A percentile compares a stretch with the other conserved stretches of the same genome.
phyloP scores from a whole-genome alignment of 2,888 invertebrate species.

The Calephelis perditalis region DNA sequence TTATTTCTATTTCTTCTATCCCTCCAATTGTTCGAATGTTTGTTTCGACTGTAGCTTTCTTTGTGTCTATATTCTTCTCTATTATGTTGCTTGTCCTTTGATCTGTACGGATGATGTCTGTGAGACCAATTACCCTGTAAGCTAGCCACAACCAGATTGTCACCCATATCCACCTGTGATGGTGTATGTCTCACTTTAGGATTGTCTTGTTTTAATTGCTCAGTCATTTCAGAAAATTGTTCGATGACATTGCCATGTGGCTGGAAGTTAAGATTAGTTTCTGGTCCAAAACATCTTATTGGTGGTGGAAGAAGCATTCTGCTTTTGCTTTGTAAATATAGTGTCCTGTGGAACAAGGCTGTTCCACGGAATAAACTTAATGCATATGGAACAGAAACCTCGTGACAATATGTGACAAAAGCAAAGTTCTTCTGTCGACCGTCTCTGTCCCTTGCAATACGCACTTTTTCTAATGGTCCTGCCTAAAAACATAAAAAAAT shows the following conservation, averaged over 20 bases:
- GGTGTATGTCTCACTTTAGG: constrained; percentile 36
- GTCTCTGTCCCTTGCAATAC: constrained; percentile 85
- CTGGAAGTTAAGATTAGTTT: constrained; percentile 44
- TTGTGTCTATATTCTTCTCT: constrained; percentile 44
- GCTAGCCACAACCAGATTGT: constrained; percentile 59
- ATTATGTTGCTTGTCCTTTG: constrained; percentile 44
- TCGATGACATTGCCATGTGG: constrained; percentile 45
- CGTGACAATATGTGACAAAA: constrained; percentile 88
- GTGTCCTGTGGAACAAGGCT: constrained; percentile 79
- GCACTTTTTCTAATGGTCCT: constrained; percentile 87
- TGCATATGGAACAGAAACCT: constrained; percentile 86
- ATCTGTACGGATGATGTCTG: constrained; percentile 61
- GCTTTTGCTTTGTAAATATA: constrained; percentile 67
- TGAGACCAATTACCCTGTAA: constrained; percentile 72
- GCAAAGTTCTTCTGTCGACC: constrained; percentile 85
- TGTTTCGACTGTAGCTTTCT: constrained; percentile 36
- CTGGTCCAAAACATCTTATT: constrained; percentile 55
- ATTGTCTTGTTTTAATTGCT: constrained; percentile 46
- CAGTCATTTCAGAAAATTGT: constrained; percentile 62
- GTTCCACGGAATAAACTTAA: constrained; percentile 85
- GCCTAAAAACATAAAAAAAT: constrained; percentile 79
- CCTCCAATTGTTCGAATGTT: constrained; percentile 40
- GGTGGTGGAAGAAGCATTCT: constrained; percentile 54
- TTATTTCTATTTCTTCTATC: constrained; percentile 50
- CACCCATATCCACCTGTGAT: constrained; percentile 39